Evolutionary conservation across 2,113 vertebrate species (phyloP).

Genomic region (Ahaetulla prasina): DNA sequence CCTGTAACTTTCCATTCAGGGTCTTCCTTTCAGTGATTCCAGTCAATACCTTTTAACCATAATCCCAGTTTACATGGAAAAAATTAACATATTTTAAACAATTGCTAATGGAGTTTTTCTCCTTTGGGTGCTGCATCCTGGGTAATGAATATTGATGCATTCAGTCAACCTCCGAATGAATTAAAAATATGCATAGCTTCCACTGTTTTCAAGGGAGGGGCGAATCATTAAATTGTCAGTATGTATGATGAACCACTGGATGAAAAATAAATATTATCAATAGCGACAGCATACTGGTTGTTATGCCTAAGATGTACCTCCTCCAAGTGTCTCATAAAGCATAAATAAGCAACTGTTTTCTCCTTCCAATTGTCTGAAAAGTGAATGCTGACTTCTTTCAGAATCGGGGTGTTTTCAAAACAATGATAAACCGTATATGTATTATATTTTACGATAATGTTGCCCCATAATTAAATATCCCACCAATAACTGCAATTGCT

Average conservation of each 20-base stretch:
- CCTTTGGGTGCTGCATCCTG: constrained; percentile 19
- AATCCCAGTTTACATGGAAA: background rate
- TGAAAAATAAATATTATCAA: constrained; percentile 58
- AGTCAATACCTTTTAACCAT: constrained; percentile 21
- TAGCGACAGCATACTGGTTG: constrained; percentile 44
- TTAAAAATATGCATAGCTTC: constrained; percentile 36
- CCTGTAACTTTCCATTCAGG: background rate
- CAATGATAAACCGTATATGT: background rate
- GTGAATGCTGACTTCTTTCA: constrained; percentile 27
- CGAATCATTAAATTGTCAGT: constrained; percentile 61
- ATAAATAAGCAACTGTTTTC: constrained; percentile 19
- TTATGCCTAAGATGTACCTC: constrained; percentile 39
- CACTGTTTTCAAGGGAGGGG: constrained; percentile 19
- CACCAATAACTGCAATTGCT: constrained; percentile 29
- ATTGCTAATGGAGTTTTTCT: background rate
- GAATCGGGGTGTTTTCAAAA: constrained; percentile 2
- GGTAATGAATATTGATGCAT: constrained; percentile 43
- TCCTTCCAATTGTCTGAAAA: constrained; percentile 45
- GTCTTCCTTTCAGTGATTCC: background rate
- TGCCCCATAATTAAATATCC: background rate
- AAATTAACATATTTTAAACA: background rate
- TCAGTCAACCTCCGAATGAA: constrained; percentile 40
- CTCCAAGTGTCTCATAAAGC: constrained; percentile 44
- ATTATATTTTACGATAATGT: constrained; percentile 26
- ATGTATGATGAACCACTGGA: constrained; percentile 51